phyloP scores from a whole-genome alignment of 2,888 invertebrate species.

The Drosophila subsilvestris region DNA sequence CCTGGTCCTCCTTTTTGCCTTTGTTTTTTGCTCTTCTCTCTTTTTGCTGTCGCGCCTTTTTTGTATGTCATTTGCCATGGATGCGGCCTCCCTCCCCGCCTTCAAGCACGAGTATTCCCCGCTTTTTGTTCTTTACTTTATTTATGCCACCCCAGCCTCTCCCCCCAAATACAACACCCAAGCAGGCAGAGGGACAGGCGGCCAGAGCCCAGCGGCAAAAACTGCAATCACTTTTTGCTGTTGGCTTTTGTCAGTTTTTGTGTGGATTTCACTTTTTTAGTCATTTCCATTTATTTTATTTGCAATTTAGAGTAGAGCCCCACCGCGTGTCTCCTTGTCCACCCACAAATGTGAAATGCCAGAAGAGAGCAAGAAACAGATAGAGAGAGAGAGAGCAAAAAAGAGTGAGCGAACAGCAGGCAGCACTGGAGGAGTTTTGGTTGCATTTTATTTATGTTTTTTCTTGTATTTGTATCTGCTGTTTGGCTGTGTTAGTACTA shows the following conservation, averaged over 20 bases:
- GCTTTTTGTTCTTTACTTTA: constrained; percentile 17
- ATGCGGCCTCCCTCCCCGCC: not conserved
- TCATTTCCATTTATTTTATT: constrained; percentile 40
- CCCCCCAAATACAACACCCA: not conserved
- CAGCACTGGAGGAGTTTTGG: not conserved
- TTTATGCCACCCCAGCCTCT: constrained; percentile 17
- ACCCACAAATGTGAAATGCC: not conserved
- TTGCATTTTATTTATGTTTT: constrained; percentile 4
- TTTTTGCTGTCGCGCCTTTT: constrained; percentile 12
- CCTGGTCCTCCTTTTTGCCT: not conserved
- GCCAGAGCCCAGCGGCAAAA: constrained; percentile 4
- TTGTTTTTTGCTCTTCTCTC: constrained; percentile 8
- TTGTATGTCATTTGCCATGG: not conserved
- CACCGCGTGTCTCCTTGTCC: not conserved
- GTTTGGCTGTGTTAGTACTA: not conserved
- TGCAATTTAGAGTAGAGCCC: constrained; percentile 19
- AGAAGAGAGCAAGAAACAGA: not conserved
- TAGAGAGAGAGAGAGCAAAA: not conserved
- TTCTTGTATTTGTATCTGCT: not conserved
- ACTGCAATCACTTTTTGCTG: constrained; percentile 1
- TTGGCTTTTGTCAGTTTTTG: constrained; percentile 2
- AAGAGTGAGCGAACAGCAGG: not conserved
- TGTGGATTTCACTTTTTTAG: constrained; percentile 38
- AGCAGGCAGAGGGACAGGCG: not conserved
- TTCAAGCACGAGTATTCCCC: constrained; percentile 11